Evolutionary conservation across 2,797 vertebrate species (phyloP).

Genomic region (Cyprinella venusta): DNA sequence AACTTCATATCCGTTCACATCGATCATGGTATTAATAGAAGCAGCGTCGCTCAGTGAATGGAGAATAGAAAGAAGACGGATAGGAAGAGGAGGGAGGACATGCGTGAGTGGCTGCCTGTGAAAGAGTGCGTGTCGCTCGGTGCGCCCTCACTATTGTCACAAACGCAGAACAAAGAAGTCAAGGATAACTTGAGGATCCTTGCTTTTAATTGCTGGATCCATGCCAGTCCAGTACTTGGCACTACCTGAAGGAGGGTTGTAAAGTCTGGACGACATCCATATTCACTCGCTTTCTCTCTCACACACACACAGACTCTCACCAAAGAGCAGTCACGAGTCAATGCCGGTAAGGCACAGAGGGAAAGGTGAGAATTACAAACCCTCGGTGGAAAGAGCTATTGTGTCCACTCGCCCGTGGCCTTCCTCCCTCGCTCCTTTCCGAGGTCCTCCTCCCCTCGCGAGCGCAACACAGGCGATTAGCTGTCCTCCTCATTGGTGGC

Average conservation of each 20-base stretch:
- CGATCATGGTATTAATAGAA: slow-evolving; percentile 73
- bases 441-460: slow-evolving; percentile 58
- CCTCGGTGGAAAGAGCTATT: slow-evolving; percentile 19
- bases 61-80: slow-evolving; percentile 61
- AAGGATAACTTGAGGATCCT: slow-evolving; percentile 1
- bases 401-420: slow-evolving; percentile 35
- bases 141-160: background rate
- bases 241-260: background rate
- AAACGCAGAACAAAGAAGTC: slow-evolving; percentile 10
- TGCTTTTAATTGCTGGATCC: slow-evolving; percentile 16
- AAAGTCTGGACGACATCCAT: slow-evolving; percentile 32
- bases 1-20: slow-evolving; percentile 71
- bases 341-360: slow-evolving; percentile 7
- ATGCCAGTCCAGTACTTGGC: slow-evolving; percentile 14
- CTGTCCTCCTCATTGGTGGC: slow-evolving; percentile 76
- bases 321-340: slow-evolving; percentile 25
- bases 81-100: slow-evolving; percentile 54
- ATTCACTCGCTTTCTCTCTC: background rate
- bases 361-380: slow-evolving; percentile 37
- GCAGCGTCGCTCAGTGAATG: slow-evolving; percentile 71
- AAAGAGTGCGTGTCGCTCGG: background rate
- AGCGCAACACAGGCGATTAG: slow-evolving; percentile 65
- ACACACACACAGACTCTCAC: background rate
- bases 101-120: slow-evolving; percentile 9
- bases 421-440: slow-evolving; percentile 50